Evolutionary conservation across 35 echinoderm and acorn worm species (phyloP).

Genomic region (Holothuria glaberrima): DNA sequence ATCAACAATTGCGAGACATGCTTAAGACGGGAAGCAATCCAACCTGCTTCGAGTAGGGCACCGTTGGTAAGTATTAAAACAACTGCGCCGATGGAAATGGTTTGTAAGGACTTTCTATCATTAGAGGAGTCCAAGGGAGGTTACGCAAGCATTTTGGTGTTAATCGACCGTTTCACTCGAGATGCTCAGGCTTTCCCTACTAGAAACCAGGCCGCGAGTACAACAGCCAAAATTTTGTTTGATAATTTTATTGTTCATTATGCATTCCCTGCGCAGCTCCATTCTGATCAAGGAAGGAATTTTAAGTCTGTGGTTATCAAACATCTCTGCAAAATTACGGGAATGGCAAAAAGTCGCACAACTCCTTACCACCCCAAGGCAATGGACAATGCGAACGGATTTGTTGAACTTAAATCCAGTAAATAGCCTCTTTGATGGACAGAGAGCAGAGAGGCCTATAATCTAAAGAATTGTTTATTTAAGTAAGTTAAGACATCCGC

Average conservation of each 20-base stretch:
- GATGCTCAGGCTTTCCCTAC: slow-evolving; percentile 54
- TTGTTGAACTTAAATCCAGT: slow-evolving; percentile 50
- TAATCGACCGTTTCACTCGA: slow-evolving; percentile 60
- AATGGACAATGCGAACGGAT: slow-evolving; percentile 68
- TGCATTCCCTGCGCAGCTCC: slow-evolving; percentile 60
- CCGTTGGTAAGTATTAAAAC: slow-evolving; percentile 41
- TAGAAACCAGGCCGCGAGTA: slow-evolving; percentile 50
- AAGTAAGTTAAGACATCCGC: no score
- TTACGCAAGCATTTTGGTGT: slow-evolving; percentile 46
- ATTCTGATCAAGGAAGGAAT: slow-evolving; percentile 78
- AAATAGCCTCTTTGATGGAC: slow-evolving; percentile 51
- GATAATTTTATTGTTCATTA: slow-evolving; percentile 55
- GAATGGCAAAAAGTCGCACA: slow-evolving; percentile 55
- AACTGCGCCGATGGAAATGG: slow-evolving; percentile 29
- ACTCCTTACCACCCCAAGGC: slow-evolving; percentile 84
- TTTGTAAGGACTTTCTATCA: slow-evolving; percentile 64
- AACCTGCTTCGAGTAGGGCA: not conserved
- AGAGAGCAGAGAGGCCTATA: no score
- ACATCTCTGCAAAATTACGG: slow-evolving; percentile 65
- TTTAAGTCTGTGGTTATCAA: slow-evolving; percentile 74
- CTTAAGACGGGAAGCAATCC: slow-evolving; percentile 27
- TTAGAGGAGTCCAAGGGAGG: slow-evolving; percentile 52
- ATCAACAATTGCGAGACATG: slow-evolving; percentile 58
- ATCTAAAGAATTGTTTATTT: no score
- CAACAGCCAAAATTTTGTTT: slow-evolving; percentile 55